phyloP scores from a whole-genome alignment of 2,797 vertebrate genomes.

The Macropodus opercularis region DNA sequence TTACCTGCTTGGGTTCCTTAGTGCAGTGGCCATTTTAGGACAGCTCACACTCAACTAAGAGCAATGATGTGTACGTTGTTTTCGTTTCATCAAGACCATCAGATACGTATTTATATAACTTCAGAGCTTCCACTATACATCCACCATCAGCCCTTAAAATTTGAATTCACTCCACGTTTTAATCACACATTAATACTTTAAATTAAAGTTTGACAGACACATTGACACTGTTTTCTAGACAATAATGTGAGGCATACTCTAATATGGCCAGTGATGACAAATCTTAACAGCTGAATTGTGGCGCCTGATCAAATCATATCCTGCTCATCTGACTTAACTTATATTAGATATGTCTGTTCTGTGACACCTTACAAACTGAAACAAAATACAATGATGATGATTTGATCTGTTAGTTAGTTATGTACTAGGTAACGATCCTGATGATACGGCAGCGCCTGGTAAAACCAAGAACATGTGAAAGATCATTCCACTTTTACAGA shows the following conservation, averaged over 20 bases:
- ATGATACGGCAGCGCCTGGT: too few species aligned
- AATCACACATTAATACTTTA: neutral
- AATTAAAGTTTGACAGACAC: neutral
- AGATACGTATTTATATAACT: too few species aligned
- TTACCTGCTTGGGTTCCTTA: neutral
- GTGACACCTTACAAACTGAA: neutral
- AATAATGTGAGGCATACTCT: too few species aligned
- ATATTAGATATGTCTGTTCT: neutral
- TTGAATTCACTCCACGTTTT: neutral
- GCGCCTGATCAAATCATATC: conserved; percentile 17
- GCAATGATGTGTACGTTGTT: too few species aligned
- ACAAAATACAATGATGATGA: too few species aligned
- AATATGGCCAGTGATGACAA: conserved; percentile 3
- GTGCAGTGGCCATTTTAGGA: conserved; percentile 29
- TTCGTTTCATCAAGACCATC: too few species aligned
- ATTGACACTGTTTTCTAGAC: too few species aligned
- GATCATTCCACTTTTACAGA: too few species aligned
- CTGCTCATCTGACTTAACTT: neutral
- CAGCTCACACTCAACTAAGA: neutral
- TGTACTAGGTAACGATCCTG: neutral
- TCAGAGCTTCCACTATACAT: too few species aligned
- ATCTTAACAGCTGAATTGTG: neutral
- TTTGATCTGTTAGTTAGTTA: neutral
- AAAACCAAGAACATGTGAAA: too few species aligned
- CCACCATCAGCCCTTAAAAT: neutral